Percentiles rank a stretch among this genome's conserved stretches.
phyloP scores from a whole-genome alignment of 2,797 vertebrate species.

The Discoglossus pictus region DNA sequence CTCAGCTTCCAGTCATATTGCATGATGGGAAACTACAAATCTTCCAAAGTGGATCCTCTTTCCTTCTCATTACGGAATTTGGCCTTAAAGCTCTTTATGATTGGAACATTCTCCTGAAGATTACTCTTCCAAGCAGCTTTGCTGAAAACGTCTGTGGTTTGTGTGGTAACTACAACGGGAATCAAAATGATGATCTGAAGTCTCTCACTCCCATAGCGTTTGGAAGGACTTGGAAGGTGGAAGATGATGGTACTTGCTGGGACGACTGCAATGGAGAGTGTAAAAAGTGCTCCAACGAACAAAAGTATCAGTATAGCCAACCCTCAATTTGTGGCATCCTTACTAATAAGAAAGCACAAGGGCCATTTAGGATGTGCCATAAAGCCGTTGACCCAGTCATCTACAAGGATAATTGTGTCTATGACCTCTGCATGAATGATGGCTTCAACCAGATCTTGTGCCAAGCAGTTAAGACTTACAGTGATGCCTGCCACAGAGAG shows the following conservation, averaged over 20 bases:
- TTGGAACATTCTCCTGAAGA: constrained; percentile 51
- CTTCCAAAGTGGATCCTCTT: constrained; percentile 62
- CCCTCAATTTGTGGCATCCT: constrained; percentile 60
- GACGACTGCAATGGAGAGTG: constrained; percentile 50
- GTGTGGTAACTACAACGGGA: constrained; percentile 66
- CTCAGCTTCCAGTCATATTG: constrained; percentile 58
- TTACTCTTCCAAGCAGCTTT: constrained; percentile 60
- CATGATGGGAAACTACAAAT: constrained; percentile 57
- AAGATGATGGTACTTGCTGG: constrained; percentile 53
- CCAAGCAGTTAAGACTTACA: constrained; percentile 61
- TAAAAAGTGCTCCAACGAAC: not conserved
- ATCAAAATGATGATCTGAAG: constrained; percentile 61
- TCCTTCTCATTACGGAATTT: constrained; percentile 62
- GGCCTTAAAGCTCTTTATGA: constrained; percentile 67
- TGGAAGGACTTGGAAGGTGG: constrained; percentile 62
- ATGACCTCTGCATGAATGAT: constrained; percentile 62
- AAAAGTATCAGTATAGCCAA: not conserved
- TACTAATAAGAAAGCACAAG: constrained; percentile 40
- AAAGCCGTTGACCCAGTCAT: constrained; percentile 28
- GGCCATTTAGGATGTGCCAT: constrained; percentile 65
- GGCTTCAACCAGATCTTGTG: constrained; percentile 67
- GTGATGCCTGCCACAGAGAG: constrained; percentile 64
- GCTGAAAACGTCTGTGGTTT: constrained; percentile 65
- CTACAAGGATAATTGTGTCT: constrained; percentile 63
- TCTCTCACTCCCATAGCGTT: constrained; percentile 60